phyloP scores from a whole-genome alignment of 2,888 invertebrate species.

The Hyppa rectilinea region DNA sequence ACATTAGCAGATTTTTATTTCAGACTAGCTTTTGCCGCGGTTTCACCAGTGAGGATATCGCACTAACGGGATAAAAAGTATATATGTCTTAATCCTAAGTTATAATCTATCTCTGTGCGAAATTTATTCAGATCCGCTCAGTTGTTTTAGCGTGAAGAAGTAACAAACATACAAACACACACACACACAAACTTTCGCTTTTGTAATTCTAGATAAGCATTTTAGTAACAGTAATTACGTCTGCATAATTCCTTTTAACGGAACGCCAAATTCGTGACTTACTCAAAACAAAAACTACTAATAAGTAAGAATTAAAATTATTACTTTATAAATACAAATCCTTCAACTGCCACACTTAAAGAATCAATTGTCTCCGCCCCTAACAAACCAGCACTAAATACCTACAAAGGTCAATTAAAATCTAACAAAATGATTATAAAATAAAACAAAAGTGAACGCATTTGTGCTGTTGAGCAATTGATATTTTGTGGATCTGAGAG shows the following conservation, averaged over 20 bases:
- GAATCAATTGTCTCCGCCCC: slow-evolving; percentile 19
- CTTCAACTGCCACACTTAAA: slow-evolving; percentile 6
- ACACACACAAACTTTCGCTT: too few relatives aligned
- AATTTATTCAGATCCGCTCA: too few relatives aligned
- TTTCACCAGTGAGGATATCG: too few relatives aligned
- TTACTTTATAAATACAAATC: background rate
- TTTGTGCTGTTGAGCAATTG: slow-evolving; percentile 61
- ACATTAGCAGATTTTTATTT: too few relatives aligned
- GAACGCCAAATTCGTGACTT: background rate
- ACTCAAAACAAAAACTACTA: background rate
- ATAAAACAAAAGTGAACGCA: slow-evolving; percentile 65
- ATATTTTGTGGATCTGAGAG: slow-evolving; percentile 57
- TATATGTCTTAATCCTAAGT: too few relatives aligned
- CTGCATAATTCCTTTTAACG: background rate
- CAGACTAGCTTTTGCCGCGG: too few relatives aligned
- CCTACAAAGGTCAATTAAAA: slow-evolving; percentile 36
- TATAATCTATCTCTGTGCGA: too few relatives aligned
- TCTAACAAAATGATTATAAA: slow-evolving; percentile 45
- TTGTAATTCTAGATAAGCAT: too few relatives aligned
- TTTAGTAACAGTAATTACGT: background rate
- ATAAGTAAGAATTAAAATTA: background rate
- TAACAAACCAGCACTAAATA: slow-evolving; percentile 25
- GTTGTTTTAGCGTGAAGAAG: too few relatives aligned
- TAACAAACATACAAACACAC: too few relatives aligned
- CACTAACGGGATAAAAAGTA: too few relatives aligned